These are phyloP conservation scores for Sterna hirundo DNA, from an alignment of 2,113 vertebrate species.

Conservation along the genomic window DNA sequence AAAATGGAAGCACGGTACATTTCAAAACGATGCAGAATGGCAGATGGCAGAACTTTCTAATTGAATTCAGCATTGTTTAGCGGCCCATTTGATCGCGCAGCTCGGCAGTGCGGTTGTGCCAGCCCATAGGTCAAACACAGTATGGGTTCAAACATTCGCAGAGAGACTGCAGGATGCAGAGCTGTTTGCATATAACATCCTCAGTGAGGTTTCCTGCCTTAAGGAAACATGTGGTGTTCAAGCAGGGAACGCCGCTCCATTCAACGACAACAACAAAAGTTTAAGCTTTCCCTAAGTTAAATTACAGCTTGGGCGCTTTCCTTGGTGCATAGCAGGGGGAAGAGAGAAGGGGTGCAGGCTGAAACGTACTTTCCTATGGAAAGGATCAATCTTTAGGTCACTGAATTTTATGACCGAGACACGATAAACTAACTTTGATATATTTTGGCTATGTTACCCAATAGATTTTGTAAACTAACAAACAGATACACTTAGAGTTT, in stretches of 20 bases:
- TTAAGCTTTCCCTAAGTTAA: neutral
- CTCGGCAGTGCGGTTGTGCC: neutral
- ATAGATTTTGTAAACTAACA: neutral
- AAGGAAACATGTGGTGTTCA: neutral
- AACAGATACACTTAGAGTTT: neutral
- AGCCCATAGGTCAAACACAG: slow-evolving; percentile 49
- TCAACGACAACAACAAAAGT: neutral
- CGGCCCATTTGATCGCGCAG: neutral
- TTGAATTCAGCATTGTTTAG: neutral
- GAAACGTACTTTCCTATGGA: neutral
- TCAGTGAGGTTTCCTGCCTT: neutral
- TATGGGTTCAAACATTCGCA: neutral
- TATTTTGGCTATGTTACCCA: neutral
- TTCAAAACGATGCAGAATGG: neutral
- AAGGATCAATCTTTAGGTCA: neutral
- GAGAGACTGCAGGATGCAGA: neutral
- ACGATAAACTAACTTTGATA: neutral
- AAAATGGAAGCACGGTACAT: neutral
- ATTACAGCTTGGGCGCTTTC: neutral
- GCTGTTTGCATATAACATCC: neutral
- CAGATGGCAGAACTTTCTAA: neutral
- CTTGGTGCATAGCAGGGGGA: neutral
- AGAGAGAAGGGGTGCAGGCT: neutral
- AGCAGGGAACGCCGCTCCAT: neutral
- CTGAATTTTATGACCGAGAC: neutral